Evolutionary conservation across 1,140 invertebrate genomes (phyloP).

Genomic region (Tetramorium alpestre): DNA sequence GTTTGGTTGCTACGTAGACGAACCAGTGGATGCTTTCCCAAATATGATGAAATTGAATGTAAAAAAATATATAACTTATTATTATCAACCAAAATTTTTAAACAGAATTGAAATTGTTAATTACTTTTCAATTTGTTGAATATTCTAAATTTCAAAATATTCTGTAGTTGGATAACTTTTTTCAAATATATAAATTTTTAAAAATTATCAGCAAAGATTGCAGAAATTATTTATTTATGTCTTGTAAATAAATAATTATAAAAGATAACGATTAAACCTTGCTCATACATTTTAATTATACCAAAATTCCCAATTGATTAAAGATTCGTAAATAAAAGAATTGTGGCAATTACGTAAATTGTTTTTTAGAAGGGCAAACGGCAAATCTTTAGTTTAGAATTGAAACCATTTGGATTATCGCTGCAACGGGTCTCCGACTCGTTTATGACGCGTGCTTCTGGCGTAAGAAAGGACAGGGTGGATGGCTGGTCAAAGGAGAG

Average conservation of each 20-base stretch:
- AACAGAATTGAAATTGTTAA: neutral
- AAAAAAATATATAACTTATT: neutral
- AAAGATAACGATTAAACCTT: neutral
- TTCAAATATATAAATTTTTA: neutral
- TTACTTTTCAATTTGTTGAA: neutral
- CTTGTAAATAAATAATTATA: neutral
- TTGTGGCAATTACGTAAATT: neutral
- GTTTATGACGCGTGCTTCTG: slow-evolving; percentile 40
- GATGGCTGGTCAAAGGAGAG: slow-evolving; percentile 61
- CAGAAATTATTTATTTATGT: neutral
- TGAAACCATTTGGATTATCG: neutral
- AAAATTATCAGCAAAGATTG: neutral
- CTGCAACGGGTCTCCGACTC: neutral
- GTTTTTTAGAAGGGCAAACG: neutral
- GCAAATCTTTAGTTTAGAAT: neutral
- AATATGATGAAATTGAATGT: neutral
- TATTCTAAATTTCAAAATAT: neutral
- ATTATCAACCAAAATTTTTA: neutral
- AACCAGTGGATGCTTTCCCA: neutral
- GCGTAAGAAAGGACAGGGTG: slow-evolving; percentile 42
- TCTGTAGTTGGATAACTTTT: neutral
- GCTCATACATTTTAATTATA: neutral
- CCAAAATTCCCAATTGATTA: neutral
- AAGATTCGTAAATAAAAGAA: neutral
- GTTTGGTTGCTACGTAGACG: neutral